These are phyloP conservation scores for Eupithecia subumbrata DNA, from an alignment of 2,888 invertebrate species.

Conservation along the genomic window DNA sequence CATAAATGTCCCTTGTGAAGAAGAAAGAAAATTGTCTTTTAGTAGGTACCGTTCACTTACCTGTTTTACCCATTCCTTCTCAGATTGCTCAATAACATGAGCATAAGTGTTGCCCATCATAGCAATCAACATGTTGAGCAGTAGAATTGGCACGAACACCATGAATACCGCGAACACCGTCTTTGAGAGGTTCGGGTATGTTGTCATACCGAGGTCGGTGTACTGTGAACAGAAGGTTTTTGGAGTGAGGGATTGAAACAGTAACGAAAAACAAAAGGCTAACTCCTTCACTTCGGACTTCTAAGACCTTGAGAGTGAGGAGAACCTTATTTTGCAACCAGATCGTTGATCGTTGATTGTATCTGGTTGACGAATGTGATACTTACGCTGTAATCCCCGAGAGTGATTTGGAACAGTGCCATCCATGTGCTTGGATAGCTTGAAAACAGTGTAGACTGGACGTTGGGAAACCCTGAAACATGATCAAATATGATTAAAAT, in stretches of 20 bases:
- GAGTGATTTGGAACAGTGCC: constrained; percentile 98
- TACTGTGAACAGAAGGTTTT: constrained; percentile 86
- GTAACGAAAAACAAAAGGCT: background rate
- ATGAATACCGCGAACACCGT: constrained; percentile 98
- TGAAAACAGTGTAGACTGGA: constrained; percentile 91
- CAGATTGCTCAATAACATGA: constrained; percentile 98
- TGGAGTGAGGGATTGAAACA: background rate
- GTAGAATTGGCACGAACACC: constrained; percentile 98
- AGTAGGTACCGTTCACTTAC: constrained; percentile 59
- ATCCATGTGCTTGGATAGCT: constrained; percentile 97
- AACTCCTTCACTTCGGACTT: background rate
- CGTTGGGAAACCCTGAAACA: constrained; percentile 88
- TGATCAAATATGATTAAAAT: background rate
- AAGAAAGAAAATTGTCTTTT: background rate
- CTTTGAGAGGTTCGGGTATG: constrained; percentile 96
- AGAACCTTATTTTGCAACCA: background rate
- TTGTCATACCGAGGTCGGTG: constrained; percentile 93
- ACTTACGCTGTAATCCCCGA: constrained; percentile 98
- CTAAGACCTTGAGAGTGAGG: background rate
- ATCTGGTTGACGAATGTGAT: background rate
- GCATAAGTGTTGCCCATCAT: constrained; percentile 99
- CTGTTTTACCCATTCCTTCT: constrained; percentile 99
- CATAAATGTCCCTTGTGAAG: background rate
- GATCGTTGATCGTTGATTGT: background rate
- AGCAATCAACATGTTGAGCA: constrained; percentile 98